Evolutionary conservation across 2,888 invertebrate species (phyloP), one percentile per base, ranked within the genome.

Genomic region (Elysia crispata): DNA sequence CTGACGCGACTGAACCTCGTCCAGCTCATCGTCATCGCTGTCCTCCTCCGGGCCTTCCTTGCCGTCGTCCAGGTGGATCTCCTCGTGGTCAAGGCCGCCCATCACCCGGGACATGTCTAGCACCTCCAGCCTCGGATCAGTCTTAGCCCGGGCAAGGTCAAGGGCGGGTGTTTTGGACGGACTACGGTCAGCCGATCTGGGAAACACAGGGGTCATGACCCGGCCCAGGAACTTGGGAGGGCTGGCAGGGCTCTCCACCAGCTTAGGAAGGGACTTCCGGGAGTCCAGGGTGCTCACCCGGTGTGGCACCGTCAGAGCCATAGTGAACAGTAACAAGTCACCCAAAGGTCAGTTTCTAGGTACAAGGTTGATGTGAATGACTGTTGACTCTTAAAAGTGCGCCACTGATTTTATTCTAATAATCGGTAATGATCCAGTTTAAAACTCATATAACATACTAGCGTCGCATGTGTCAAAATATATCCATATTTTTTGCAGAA

Each of bases 181-280:
- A 23, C 28, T 8, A n/a, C 57, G 23, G 8, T 62, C 76, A 13
- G 80, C 80, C 20, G 80, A 80, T 25, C 62, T 30, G 23, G 80
- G 80, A 1, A 76, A 69, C 60, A 74, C 67, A 30, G 80, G 80
- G 11, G 80, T 80, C 80, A 76, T 76, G 60, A 80, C 67, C 18
- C 80, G 62, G n/a, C 80, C 80, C 6, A 69, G 25, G 75, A 79
- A 54, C n/a, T 31, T 66, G 6, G 75, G 57, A 20, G 54, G 67
- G 20, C 64, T 49, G 13, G 54, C 73, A 3, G 79, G 79, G 25
- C 79, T 75, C 41, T 79, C 79, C 60, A 75, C 75, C 49, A 79
- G 57, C 25, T 79, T 79, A 57, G 79, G 75, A 54, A 79, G 54
- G 25, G 79, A 79, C 25, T 75, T 66, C 6, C 69, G 75, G 41